Evolutionary conservation across 2,888 invertebrate genomes (phyloP).

Genomic region (Phorcus lineatus): DNA sequence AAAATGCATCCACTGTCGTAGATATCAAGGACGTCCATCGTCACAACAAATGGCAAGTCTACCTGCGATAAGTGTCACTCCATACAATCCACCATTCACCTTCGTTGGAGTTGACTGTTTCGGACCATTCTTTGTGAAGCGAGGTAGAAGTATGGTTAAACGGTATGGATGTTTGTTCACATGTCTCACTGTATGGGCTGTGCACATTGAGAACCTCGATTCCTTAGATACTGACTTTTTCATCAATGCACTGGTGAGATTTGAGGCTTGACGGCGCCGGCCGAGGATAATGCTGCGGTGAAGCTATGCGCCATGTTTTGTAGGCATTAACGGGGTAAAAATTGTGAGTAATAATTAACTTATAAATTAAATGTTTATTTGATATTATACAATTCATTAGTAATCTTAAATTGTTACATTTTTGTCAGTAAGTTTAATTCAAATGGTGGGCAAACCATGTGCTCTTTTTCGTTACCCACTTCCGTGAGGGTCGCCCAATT

Average conservation of each 20-base stretch:
- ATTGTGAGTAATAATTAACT: too few relatives aligned
- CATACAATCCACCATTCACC: constrained; percentile 48
- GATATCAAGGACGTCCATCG: neutral
- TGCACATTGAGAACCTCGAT: constrained; percentile 52
- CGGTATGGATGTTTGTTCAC: constrained; percentile 55
- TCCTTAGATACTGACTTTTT: constrained; percentile 51
- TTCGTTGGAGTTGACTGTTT: constrained; percentile 55
- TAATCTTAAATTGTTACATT: too few relatives aligned
- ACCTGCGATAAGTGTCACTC: constrained; percentile 42
- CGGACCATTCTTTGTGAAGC: constrained; percentile 53
- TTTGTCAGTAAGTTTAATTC: too few relatives aligned
- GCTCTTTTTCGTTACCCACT: too few relatives aligned
- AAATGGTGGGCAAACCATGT: too few relatives aligned
- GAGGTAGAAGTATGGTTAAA: constrained; percentile 51
- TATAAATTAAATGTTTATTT: too few relatives aligned
- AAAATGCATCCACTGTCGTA: constrained; percentile 39
- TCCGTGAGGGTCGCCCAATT: too few relatives aligned
- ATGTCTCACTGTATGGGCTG: constrained; percentile 49
- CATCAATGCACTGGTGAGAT: constrained; percentile 48
- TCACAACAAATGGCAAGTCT: constrained; percentile 47
- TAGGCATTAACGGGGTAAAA: too few relatives aligned
- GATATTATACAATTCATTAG: too few relatives aligned
- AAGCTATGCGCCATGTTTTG: too few relatives aligned
- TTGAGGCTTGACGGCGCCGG: constrained; percentile 45
- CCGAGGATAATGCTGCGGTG: constrained; percentile 42